A percentile compares a stretch with the other conserved stretches of the same genome.
Evolutionary conservation across 1,140 invertebrate species (phyloP).

Genomic region (Neodiprion pinetum): DNA sequence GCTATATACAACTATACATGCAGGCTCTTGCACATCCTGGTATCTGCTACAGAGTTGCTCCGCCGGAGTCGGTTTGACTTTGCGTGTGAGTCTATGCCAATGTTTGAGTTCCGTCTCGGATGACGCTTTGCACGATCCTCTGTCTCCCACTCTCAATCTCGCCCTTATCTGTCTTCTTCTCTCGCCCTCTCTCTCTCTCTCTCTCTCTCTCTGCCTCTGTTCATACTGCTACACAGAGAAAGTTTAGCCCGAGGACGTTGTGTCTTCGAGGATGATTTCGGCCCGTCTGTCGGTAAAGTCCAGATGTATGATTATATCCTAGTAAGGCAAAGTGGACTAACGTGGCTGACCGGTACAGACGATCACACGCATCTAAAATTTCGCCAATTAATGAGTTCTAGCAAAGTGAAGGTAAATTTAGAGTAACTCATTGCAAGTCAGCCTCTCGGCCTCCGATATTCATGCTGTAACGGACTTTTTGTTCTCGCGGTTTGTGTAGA

Average conservation of each 20-base stretch:
- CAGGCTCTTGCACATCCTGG: not conserved
- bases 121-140: conserved; percentile 39
- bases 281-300: too few relatives aligned
- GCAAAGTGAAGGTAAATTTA: too few relatives aligned
- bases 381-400: too few relatives aligned
- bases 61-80: conserved; percentile 38
- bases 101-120: conserved; percentile 50
- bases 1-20: not conserved
- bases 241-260: conserved; percentile 27
- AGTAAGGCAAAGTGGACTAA: too few relatives aligned
- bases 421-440: too few relatives aligned
- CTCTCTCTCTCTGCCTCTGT: conserved; percentile 19
- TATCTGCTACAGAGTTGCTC: not conserved
- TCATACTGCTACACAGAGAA: conserved; percentile 26
- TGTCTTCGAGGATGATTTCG: too few relatives aligned
- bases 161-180: not conserved
- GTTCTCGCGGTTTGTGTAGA: too few relatives aligned
- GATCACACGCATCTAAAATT: too few relatives aligned
- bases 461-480: too few relatives aligned
- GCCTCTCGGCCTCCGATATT: too few relatives aligned
- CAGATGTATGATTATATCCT: too few relatives aligned
- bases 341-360: too few relatives aligned
- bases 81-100: conserved; percentile 40
- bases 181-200: not conserved
- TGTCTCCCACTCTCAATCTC: conserved; percentile 25